phyloP scores from a whole-genome alignment of 1,140 invertebrate genomes.

The Carcinoscorpius rotundicauda region DNA sequence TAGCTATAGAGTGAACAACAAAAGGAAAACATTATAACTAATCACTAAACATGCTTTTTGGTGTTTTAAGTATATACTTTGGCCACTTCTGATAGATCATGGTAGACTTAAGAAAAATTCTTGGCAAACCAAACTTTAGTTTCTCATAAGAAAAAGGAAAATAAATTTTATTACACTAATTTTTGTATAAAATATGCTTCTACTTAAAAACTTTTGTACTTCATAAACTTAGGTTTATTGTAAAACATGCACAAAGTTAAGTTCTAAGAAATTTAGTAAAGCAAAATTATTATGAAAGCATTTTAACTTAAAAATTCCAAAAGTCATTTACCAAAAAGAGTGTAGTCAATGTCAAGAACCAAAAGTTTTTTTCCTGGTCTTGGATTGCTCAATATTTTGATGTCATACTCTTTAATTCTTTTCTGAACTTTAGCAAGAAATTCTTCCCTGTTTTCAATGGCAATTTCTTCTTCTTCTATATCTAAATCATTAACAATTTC shows the following conservation, averaged over 20 bases:
- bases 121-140: too few species aligned
- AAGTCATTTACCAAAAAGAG: conserved; percentile 51
- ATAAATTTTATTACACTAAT: too few species aligned
- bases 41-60: too few species aligned
- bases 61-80: too few species aligned
- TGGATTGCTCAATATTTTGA: conserved; percentile 66
- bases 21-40: too few species aligned
- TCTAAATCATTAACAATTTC: conserved; percentile 73
- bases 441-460: conserved; percentile 62
- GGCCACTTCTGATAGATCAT: too few species aligned
- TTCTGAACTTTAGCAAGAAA: conserved; percentile 53
- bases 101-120: too few species aligned
- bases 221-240: too few species aligned
- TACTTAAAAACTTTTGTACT: too few species aligned
- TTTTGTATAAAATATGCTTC: too few species aligned
- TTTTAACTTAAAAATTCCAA: conserved; percentile 12
- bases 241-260: background rate
- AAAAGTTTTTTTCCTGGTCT: conserved; percentile 74
- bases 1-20: too few species aligned
- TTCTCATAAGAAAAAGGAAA: too few species aligned
- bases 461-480: conserved; percentile 60
- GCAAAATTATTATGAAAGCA: background rate
- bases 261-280: background rate
- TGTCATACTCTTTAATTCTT: conserved; percentile 71
- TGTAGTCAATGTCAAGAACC: conserved; percentile 95